Evolutionary conservation across 2,888 invertebrate genomes (phyloP), one percentile per base, ranked within the genome.

Genomic region (Aradus depressus): DNA sequence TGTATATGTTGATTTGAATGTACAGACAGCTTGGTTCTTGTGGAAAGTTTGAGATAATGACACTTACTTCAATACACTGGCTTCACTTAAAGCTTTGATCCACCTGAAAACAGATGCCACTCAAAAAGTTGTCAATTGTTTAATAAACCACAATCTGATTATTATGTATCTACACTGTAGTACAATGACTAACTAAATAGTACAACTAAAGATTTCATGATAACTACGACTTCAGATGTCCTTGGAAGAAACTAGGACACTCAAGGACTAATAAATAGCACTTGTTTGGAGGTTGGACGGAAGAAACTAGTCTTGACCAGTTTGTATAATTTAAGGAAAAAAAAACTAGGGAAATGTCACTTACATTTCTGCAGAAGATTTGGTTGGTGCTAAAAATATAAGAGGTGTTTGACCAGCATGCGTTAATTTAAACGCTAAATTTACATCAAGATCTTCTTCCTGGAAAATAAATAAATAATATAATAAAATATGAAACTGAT

Each of bases 381-480:
- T 60, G 53, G 61, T 66, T 42, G 72, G 70, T 6, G 71, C 69
- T 54, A 66, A 63, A 62, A 73, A 72, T 44, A 70, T 62, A 14
- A 72, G 61, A 5, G 71, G 69, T 18, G 62, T 63, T 52, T 69
- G 71, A 52, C 70, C 70, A 26, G 55, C 56, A 60, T 75, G 74
- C 2, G 65, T 66, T 23, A 74, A 62, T 59, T 70, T 68, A 60
- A 75, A 73, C 56, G 72, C 62, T 42, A 70, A 62, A 22, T 67
- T 64, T 26, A 67, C 68, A 56, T 72, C 71, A 65, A 70, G 62
- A 51, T 57, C 55, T 55, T 52, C 53, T 52, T 51, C 60, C 55
- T 58, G 50, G 23, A 56, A 59, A 38, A 53, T 38, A 51, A 47
- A 49, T 50, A 47, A 50, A 21, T 57, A 39, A 23, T 34, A 41